Base-by-base conservation (phyloP, 2,888 invertebrate species). In the Chloroclystis v-ata region DNA sequence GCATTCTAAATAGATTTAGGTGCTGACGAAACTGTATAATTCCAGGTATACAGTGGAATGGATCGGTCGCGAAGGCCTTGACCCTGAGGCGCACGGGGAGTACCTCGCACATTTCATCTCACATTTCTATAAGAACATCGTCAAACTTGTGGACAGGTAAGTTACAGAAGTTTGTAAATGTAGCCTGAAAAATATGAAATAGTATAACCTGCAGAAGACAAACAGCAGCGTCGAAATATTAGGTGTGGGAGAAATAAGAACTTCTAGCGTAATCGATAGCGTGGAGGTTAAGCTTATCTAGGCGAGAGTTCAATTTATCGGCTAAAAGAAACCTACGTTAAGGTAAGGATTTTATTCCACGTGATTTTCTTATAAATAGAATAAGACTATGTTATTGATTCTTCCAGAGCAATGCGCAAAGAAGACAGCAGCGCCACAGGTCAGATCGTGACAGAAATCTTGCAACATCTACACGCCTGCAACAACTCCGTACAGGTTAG, bases 391-490 rank as follows among this genome's bases (percentile, higher is more conserved):
- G n/a, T n/a, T n/a, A n/a, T n/a, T n/a, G n/a, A n/a, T n/a, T 6
- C 37, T 62, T 54, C 1, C 59, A 86, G 91, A 60, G 98, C 97
- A 0, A 97, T 98, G 97, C 91, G 96, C 43, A 97, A 97, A 78
- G 97, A 98, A 80, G 97, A 97, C 82, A 95, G 95, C 56, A 95
- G 97, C 56, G 95, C 97, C 8, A 96, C 96, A 72, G 97, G 97
- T 8, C 95, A 96, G 77, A 97, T 97, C 61, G 95, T 97, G 47
- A 97, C 97, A 0, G 97, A 97, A 81, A 95, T 97, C 52, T 87
- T 97, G 40, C 97, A 98, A 76, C 98, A 98, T 87, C 90, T 98
- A 40, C 98, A 98, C 72, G 97, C 97, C 7, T 97, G 97, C 72
- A 96, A 95, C 69, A 97, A 96, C 81, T 97, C 96, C 5, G 97